phyloP scores from a whole-genome alignment of 1,140 invertebrate genomes.

The Adoxophyes honmai region DNA sequence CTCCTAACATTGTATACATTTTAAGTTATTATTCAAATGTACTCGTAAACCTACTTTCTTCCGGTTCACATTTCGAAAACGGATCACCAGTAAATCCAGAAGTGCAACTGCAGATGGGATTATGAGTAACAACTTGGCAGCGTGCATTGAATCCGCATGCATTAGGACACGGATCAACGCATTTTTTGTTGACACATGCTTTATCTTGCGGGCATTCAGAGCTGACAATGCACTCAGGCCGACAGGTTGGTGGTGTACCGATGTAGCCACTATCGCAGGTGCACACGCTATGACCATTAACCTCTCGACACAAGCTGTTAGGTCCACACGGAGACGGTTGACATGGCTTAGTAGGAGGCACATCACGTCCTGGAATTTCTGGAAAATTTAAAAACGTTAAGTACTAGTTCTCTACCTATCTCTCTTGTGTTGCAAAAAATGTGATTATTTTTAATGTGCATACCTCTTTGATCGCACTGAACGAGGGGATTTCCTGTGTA shows the following conservation, averaged over 20 bases:
- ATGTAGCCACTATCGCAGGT: slow-evolving; percentile 86
- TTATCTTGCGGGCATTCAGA: slow-evolving; percentile 90
- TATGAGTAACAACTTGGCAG: slow-evolving; percentile 90
- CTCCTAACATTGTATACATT: not conserved
- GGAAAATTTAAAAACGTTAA: slow-evolving; percentile 34
- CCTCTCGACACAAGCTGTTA: slow-evolving; percentile 86
- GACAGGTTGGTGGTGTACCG: slow-evolving; percentile 87
- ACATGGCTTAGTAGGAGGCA: slow-evolving; percentile 80
- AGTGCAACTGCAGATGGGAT: slow-evolving; percentile 88
- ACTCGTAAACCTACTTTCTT: slow-evolving; percentile 76
- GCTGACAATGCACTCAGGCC: slow-evolving; percentile 90
- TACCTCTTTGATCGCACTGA: slow-evolving; percentile 60
- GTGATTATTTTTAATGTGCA: too few species aligned
- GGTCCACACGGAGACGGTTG: slow-evolving; percentile 89
- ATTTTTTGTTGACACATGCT: slow-evolving; percentile 90
- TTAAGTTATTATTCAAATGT: slow-evolving; percentile 15
- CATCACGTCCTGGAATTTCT: slow-evolving; percentile 28
- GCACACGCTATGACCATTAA: slow-evolving; percentile 88
- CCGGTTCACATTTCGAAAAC: slow-evolving; percentile 81
- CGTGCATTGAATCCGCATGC: slow-evolving; percentile 88
- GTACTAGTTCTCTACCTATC: not conserved
- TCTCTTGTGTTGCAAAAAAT: too few species aligned
- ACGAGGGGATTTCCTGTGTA: slow-evolving; percentile 85
- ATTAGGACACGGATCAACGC: slow-evolving; percentile 88
- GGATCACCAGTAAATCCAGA: slow-evolving; percentile 88